phyloP scores from a whole-genome alignment of 2,113 vertebrate genomes.

The Buteo buteo region DNA sequence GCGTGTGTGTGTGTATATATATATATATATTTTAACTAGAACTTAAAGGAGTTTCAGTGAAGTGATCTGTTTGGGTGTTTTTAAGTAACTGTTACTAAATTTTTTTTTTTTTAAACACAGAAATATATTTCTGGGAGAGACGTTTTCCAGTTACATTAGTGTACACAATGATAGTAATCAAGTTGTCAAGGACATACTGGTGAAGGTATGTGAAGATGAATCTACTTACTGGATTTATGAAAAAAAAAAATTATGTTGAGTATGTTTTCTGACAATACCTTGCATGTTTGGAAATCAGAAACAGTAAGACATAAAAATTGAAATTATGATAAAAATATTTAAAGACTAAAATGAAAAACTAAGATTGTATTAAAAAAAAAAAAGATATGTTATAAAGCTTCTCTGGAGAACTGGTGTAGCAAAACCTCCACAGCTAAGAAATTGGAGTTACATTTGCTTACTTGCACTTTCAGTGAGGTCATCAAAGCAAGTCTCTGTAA shows the following conservation, averaged over 20 bases:
- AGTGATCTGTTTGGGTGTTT: neutral
- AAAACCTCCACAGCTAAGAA: neutral
- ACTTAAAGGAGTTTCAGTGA: neutral
- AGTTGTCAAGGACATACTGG: slow-evolving; percentile 93
- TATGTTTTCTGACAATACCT: neutral
- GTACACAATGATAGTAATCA: slow-evolving; percentile 98
- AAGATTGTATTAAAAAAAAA: neutral
- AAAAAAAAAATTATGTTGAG: neutral
- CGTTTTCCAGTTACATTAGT: slow-evolving; percentile 98
- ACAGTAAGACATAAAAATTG: neutral
- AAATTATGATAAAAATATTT: neutral
- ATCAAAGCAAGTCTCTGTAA: neutral
- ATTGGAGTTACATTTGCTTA: neutral
- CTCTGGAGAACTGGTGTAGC: neutral
- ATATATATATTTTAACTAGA: neutral
- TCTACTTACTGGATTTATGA: neutral
- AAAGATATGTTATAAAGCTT: neutral
- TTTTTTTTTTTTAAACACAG: slow-evolving; percentile 64
- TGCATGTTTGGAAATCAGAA: neutral
- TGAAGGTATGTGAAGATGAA: slow-evolving; percentile 82
- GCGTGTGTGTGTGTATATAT: neutral
- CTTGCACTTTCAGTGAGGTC: neutral
- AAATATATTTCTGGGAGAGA: slow-evolving; percentile 98
- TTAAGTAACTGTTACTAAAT: neutral
- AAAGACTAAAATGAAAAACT: neutral